Base-by-base conservation (phyloP, 2,113 vertebrate species). In the Ophthalmolycus amberensis region DNA sequence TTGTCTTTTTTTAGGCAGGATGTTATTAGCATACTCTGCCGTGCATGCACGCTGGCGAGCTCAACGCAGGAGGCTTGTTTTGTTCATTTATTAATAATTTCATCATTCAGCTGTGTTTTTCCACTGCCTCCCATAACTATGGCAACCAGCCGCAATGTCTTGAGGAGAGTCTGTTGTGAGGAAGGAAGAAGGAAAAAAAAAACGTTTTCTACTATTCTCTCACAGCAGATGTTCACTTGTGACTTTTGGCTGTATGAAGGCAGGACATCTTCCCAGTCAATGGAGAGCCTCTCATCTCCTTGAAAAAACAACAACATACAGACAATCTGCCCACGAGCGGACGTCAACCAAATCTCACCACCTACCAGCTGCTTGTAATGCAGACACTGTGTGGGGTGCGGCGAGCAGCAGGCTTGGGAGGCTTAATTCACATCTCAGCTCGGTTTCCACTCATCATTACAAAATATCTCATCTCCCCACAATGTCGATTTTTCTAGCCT, bases 351-450 rank as follows among this genome's bases (percentile, higher is more conserved):
- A 90, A 91, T 86, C 92, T 90, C 88, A 88, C 89, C 88, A 88
- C 92, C 92, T 91, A 94, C 94, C 82, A 90, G 86, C 88, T 91
- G 88, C 89, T 92, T 88, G 89, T 89, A 80, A 92, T 93, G 93
- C 90, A 94, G 91, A 92, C 91, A 83, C 78, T 89, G 88, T 93
- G 93, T 90, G 90, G 86, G 91, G 88, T 86, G 87, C 84, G 84
- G 85, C 10, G 64, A 80, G 75, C 82, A 90, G 83, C 71, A 74
- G 44, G 76, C 73, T 85, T 37, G 9, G 52, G 69, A 89, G 68
- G 83, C 75, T 89, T 81, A 67, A 85, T 88, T 91, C 89, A 90
- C 63, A 79, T 76, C 63, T 54, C 37, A 22, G 75, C 82, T 83
- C n/a, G 0, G 60, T 54, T 83, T 90, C 65, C 29, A 71, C 69